phyloP scores from a whole-genome alignment of 2,113 vertebrate species.

The Aplodontia rufa region DNA sequence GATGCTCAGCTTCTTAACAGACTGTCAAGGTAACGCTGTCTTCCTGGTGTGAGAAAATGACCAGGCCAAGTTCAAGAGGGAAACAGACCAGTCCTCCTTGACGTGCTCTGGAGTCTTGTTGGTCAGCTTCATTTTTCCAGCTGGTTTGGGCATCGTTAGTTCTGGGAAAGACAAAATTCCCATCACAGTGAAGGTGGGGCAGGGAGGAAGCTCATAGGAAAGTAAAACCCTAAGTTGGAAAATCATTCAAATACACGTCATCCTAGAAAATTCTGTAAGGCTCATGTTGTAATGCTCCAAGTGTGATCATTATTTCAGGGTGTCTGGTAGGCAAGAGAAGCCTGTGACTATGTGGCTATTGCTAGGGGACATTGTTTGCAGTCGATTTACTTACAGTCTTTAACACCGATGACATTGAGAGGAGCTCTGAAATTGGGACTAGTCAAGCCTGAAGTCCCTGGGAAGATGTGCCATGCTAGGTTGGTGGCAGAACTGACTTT shows the following conservation, averaged over 20 bases:
- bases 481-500: background rate
- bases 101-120: background rate
- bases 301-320: background rate
- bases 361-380: background rate
- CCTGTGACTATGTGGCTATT: background rate
- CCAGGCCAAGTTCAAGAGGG: background rate
- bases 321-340: background rate
- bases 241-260: background rate
- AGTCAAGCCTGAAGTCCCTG: background rate
- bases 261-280: background rate
- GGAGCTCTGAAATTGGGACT: background rate
- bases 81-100: background rate
- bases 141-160: background rate
- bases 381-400: background rate
- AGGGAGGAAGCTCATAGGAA: background rate
- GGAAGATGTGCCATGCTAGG: background rate
- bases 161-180: background rate
- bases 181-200: background rate
- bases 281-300: background rate
- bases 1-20: background rate
- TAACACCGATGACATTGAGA: background rate
- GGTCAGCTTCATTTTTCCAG: background rate
- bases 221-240: background rate
- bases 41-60: background rate
- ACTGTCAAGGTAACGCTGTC: background rate